Percentiles rank a stretch among this genome's conserved stretches.
phyloP scores from a whole-genome alignment of 2,888 invertebrate genomes.

The Habroteleia sp. region DNA sequence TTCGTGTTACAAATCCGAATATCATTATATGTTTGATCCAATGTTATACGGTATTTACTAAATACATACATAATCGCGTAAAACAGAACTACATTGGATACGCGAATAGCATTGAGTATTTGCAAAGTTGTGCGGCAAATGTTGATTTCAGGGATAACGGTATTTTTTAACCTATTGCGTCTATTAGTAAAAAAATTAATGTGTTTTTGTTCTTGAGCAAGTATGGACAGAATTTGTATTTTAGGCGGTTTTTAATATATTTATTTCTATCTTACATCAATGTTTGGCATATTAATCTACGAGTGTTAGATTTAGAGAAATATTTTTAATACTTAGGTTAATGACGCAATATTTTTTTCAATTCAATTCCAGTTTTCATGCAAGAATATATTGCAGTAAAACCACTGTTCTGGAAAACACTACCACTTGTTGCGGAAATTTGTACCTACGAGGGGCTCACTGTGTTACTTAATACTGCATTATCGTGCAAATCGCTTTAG shows the following conservation, averaged over 20 bases:
- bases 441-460: constrained; percentile 16
- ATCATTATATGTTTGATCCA: too few relatives aligned
- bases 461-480: constrained; percentile 33
- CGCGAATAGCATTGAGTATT: constrained; percentile 45
- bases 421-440: constrained; percentile 19
- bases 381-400: too few relatives aligned
- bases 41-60: constrained; percentile 45
- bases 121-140: constrained; percentile 12
- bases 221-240: constrained; percentile 22
- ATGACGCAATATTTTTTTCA: too few relatives aligned
- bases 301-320: too few relatives aligned
- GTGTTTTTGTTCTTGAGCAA: constrained; percentile 29
- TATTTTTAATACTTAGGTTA: too few relatives aligned
- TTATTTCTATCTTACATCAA: too few relatives aligned
- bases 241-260: too few relatives aligned
- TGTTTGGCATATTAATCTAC: too few relatives aligned
- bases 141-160: constrained; percentile 35
- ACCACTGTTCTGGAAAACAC: too few relatives aligned
- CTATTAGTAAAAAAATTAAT: constrained; percentile 34
- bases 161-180: constrained; percentile 27
- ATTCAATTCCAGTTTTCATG: too few relatives aligned
- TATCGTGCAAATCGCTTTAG: constrained; percentile 26
- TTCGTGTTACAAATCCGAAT: constrained; percentile 41
- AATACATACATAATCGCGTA: constrained; percentile 25
- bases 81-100: constrained; percentile 32